Evolutionary conservation across 2,113 vertebrate genomes (phyloP).

Genomic region (Perccottus glenii): DNA sequence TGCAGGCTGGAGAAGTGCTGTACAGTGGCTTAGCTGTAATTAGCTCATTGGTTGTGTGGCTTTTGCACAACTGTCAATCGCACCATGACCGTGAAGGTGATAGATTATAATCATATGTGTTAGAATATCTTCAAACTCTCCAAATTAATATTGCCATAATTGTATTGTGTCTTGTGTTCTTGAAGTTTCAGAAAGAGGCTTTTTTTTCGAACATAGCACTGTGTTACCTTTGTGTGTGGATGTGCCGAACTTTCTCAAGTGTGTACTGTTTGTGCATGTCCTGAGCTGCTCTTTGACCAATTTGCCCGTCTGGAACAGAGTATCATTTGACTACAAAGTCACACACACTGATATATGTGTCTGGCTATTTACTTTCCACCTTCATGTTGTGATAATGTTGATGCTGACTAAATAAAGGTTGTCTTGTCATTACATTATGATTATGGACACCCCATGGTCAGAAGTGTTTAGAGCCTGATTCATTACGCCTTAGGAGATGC

Average conservation of each 20-base stretch:
- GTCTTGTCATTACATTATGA: not conserved
- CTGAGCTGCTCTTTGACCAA: conserved; percentile 18
- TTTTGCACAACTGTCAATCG: conserved; percentile 24
- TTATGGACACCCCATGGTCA: no score
- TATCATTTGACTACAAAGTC: conserved; percentile 63
- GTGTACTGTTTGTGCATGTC: conserved; percentile 13
- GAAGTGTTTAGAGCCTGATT: no score
- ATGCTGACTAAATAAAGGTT: not conserved
- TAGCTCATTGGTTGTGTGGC: conserved; percentile 28
- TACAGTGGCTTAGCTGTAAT: conserved; percentile 58
- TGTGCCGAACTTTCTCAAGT: conserved; percentile 1
- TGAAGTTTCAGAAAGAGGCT: no score
- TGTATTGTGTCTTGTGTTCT: no score
- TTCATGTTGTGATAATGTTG: not conserved
- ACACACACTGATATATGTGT: conserved; percentile 22
- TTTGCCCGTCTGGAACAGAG: conserved; percentile 33
- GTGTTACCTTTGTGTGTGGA: not conserved
- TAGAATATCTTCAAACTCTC: no score
- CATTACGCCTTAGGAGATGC: no score
- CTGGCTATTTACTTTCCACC: not conserved
- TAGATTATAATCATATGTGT: no score
- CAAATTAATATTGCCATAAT: no score
- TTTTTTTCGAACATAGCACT: not conserved
- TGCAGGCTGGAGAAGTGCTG: conserved; percentile 47
- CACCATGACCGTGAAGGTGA: not conserved